These are phyloP conservation scores for Catharus minimus DNA, from an alignment of 2,113 vertebrate genomes.

Conservation along the genomic window DNA sequence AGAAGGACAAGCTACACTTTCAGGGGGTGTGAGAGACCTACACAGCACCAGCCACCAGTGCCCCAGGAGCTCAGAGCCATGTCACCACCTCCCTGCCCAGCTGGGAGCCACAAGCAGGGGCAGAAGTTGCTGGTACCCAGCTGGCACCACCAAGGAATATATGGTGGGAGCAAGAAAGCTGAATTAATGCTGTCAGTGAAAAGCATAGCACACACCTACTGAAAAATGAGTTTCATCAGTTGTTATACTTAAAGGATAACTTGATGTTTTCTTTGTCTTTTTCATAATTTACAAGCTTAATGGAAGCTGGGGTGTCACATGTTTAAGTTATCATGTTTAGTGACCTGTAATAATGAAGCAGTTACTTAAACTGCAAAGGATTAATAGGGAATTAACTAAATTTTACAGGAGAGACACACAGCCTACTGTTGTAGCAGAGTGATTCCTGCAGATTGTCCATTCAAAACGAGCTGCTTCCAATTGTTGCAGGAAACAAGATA, in stretches of 20 bases:
- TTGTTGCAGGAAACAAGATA: neutral
- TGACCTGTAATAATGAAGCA: neutral
- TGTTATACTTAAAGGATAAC: neutral
- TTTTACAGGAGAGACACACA: neutral
- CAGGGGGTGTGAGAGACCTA: neutral
- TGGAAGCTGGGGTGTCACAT: neutral
- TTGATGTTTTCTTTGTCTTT: neutral
- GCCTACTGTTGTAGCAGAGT: neutral
- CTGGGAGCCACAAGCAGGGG: neutral
- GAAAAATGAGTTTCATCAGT: neutral
- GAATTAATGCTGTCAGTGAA: neutral
- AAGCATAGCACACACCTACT: neutral
- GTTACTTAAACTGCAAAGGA: neutral
- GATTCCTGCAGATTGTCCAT: neutral
- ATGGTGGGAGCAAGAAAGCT: neutral
- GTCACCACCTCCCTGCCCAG: neutral
- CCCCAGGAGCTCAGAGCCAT: neutral
- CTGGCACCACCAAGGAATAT: neutral
- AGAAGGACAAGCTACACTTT: neutral
- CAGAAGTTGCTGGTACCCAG: neutral
- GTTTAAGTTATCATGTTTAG: neutral
- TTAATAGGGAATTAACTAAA: neutral
- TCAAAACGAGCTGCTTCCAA: neutral
- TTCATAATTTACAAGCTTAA: neutral
- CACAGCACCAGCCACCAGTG: rapidly evolving